Evolutionary conservation across 1,140 invertebrate genomes (phyloP), one percentile per base, ranked within the genome.

Genomic region (Zaprionus inermis): DNA sequence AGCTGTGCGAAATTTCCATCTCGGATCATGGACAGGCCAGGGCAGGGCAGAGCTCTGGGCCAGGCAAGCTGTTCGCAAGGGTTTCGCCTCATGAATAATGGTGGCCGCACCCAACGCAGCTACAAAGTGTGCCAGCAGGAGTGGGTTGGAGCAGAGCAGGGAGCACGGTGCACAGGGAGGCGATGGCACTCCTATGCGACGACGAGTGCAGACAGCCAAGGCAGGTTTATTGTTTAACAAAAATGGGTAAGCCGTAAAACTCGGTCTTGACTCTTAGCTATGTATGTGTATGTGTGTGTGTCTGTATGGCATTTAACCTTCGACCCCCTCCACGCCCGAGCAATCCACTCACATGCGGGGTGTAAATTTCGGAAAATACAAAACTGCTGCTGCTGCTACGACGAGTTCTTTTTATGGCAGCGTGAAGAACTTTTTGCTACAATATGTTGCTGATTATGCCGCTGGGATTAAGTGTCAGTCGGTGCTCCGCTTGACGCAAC

Each of bases 361-460:
- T 88, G 79, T 76, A 70, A 84, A 78, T 78, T 83, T 66, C 41
- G 71, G 60, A 70, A 75, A 66, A 79, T 79, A 82, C 76, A 82
- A 83, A 79, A 80, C 72, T 66, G 70, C 46, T 72, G 58, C 70
- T 46, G 41, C 36, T 76, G 69, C 60, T 63, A 66, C 60, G 64
- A 38, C 24, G 24, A 28, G 36, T 16, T 44, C 38, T 56, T 84
- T 81, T 80, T 78, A 76, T 72, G 63, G 63, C 69, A 72, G 73
- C 30, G 73, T 70, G 67, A 78, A 81, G 66, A 79, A 86, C 72
- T 86, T 88, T 88, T 88, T 88, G 83, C 80, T 89, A 80, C 84
- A 89, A 89, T 89, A 89, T 89, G 84, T 89, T 89, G 80, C 84
- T 89, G 84, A 89, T 89, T 89, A 85, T 85, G 81, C 84, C 84